These are phyloP conservation scores for Trypoxylus dichotomus DNA, from an alignment of 1,140 invertebrate species.

Conservation along the genomic window DNA sequence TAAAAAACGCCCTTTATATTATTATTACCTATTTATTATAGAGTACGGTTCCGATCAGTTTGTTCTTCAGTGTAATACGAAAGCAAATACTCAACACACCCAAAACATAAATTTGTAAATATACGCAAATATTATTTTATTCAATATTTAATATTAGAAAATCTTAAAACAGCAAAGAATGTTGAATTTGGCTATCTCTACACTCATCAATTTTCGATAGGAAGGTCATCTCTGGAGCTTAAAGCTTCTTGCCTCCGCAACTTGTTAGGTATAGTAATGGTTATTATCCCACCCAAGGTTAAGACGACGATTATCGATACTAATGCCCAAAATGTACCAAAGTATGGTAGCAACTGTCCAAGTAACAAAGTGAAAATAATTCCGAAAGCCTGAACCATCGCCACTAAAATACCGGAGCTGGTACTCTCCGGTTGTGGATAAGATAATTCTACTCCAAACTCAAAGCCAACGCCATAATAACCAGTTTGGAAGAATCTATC, in stretches of 20 bases:
- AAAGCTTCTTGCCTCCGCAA: conserved; percentile 1
- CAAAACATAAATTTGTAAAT: too few species aligned
- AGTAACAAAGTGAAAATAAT: conserved; percentile 34
- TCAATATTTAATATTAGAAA: too few species aligned
- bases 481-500: conserved; percentile 40
- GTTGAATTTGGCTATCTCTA: too few species aligned
- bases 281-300: not conserved
- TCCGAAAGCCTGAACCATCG: conserved; percentile 40
- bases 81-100: too few species aligned
- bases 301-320: not conserved
- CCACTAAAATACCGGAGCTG: conserved; percentile 41
- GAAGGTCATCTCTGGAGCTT: not conserved
- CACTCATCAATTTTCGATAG: not conserved
- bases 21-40: too few species aligned
- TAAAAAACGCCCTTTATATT: too few species aligned
- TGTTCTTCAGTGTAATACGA: too few species aligned
- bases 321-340: conserved; percentile 24
- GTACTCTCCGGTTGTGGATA: conserved; percentile 43
- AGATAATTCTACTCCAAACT: conserved; percentile 44
- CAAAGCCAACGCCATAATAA: conserved; percentile 42
- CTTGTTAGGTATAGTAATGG: not conserved
- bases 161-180: too few species aligned
- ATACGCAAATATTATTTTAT: too few species aligned
- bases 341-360: not conserved
- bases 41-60: too few species aligned